Evolutionary conservation across 2,113 vertebrate species (phyloP).

Genomic region (Eudyptes chrysolophus): DNA sequence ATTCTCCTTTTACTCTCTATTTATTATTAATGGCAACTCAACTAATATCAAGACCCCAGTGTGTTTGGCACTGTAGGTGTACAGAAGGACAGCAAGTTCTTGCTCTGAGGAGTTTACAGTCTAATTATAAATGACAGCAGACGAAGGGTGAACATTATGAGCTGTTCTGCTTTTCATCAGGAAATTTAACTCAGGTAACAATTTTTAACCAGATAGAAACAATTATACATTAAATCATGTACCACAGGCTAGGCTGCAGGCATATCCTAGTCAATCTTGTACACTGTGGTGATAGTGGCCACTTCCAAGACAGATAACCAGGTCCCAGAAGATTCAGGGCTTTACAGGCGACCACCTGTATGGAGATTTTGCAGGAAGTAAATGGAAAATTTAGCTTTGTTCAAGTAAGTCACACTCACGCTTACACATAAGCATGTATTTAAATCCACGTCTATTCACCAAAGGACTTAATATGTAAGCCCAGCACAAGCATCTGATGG

Average conservation of each 20-base stretch:
- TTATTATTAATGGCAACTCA: constrained; percentile 59
- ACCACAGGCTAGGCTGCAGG: neutral
- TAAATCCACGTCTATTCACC: neutral
- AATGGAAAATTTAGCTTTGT: neutral
- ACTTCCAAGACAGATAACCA: neutral
- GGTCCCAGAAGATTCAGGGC: neutral
- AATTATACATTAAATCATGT: neutral
- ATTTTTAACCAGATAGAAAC: neutral
- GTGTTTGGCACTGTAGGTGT: neutral
- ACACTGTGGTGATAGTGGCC: neutral
- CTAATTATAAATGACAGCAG: constrained; percentile 13
- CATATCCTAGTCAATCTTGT: neutral
- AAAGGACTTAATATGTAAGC: neutral
- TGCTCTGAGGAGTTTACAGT: constrained; percentile 6
- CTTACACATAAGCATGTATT: neutral
- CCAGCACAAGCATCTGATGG: neutral
- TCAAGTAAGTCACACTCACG: neutral
- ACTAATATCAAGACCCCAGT: neutral
- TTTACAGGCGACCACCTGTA: neutral
- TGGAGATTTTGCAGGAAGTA: neutral
- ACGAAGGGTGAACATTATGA: neutral
- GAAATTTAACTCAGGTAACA: neutral
- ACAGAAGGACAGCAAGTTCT: constrained; percentile 20
- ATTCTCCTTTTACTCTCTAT: constrained; percentile 63
- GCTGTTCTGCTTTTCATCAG: neutral